phyloP scores from a whole-genome alignment of 2,888 invertebrate genomes.

The Habroteleia sp. region DNA sequence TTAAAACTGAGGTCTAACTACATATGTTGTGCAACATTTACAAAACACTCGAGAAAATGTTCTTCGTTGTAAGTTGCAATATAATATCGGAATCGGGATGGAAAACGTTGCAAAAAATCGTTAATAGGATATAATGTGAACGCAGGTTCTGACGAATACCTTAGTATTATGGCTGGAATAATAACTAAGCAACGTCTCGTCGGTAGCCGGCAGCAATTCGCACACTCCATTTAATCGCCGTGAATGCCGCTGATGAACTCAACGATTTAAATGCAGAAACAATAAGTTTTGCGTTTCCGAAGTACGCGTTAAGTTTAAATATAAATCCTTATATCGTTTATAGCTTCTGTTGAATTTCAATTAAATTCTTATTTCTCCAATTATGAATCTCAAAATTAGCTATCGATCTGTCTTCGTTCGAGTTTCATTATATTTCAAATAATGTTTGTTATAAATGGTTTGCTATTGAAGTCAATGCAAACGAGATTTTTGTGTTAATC shows the following conservation, averaged over 20 bases:
- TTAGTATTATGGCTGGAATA: slow-evolving; percentile 49
- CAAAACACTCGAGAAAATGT: slow-evolving; percentile 10
- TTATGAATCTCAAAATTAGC: neutral
- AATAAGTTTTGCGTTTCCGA: slow-evolving; percentile 12
- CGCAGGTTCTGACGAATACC: slow-evolving; percentile 28
- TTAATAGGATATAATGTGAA: slow-evolving; percentile 29
- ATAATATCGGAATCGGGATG: slow-evolving; percentile 24
- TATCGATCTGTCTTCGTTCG: too few relatives aligned
- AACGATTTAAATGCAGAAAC: slow-evolving; percentile 48
- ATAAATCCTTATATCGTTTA: slow-evolving; percentile 11
- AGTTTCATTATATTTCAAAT: too few relatives aligned
- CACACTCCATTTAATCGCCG: slow-evolving; percentile 49
- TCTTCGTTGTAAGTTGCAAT: slow-evolving; percentile 2
- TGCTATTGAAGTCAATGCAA: neutral
- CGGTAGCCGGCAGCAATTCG: slow-evolving; percentile 50
- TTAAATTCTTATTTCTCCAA: slow-evolving; percentile 6
- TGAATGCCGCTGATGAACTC: slow-evolving; percentile 20
- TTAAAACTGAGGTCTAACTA: slow-evolving; percentile 16
- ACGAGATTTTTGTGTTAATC: neutral
- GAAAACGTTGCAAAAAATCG: slow-evolving; percentile 39
- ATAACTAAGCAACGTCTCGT: slow-evolving; percentile 49
- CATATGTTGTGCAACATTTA: slow-evolving; percentile 4
- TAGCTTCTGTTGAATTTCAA: slow-evolving; percentile 9
- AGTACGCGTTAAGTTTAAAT: slow-evolving; percentile 2
- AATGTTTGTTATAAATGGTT: too few relatives aligned